These are phyloP conservation scores for Rotaria sp. DNA, from an alignment of 2,888 invertebrate species.

Conservation along the genomic window DNA sequence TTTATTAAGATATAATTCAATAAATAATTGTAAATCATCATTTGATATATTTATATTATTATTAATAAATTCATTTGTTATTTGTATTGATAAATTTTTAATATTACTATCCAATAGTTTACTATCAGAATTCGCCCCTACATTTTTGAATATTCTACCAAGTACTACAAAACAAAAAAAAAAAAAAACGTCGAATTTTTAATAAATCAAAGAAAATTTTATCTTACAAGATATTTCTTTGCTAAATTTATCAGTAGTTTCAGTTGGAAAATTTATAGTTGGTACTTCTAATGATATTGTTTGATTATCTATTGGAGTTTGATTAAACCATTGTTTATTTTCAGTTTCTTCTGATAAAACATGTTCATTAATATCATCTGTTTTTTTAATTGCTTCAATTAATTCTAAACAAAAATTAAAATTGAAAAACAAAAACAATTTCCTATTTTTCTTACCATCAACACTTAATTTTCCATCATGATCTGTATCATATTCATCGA, in stretches of 20 bases:
- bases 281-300: not conserved
- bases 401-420: not conserved
- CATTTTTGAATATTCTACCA: not conserved
- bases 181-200: not conserved
- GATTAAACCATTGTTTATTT: not conserved
- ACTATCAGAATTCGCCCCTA: not conserved
- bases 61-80: not conserved
- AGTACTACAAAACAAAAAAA: not conserved
- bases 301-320: not conserved
- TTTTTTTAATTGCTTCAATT: not conserved
- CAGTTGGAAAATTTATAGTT: not conserved
- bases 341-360: not conserved
- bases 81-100: not conserved
- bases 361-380: not conserved
- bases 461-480: slow-evolving; percentile 1
- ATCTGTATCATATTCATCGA: not conserved
- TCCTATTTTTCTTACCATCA: not conserved
- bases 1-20: not conserved
- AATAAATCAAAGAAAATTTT: not conserved
- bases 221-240: not conserved
- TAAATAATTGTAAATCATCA: not conserved
- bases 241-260: not conserved
- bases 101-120: not conserved
- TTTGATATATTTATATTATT: not conserved
- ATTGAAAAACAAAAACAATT: not conserved